A percentile compares a stretch with the other conserved stretches of the same genome.
Conservation (phyloP, 2,888 invertebrate species). For the Serripes groenlandicus region DNA sequence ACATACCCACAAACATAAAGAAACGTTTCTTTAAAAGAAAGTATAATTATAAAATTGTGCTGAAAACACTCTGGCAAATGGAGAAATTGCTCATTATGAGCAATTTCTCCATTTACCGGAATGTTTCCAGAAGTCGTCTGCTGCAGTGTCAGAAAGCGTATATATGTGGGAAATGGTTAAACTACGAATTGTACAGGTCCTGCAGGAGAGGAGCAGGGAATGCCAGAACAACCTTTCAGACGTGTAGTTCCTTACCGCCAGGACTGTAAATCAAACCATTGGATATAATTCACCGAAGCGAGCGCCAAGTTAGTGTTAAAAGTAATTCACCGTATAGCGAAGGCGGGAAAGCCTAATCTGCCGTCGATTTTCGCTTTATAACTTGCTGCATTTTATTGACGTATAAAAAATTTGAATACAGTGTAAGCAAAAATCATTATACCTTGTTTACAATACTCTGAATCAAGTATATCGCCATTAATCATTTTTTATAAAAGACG, state of each 20-base stretch:
- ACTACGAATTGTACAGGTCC: no score
- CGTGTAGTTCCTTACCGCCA: neutral
- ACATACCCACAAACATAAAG: no score
- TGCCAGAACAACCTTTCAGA: no score
- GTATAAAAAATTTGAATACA: conserved; percentile 20
- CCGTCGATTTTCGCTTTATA: conserved; percentile 12
- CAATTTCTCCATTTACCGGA: no score
- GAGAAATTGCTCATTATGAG: no score
- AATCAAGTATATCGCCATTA: conserved; percentile 31
- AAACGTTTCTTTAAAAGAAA: no score
- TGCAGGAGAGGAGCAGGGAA: no score
- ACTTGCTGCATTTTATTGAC: neutral
- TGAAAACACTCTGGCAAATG: no score
- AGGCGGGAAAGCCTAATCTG: conserved; percentile 22
- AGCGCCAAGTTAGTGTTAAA: conserved; percentile 3
- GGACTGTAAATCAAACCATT: conserved; percentile 14
- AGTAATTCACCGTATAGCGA: conserved; percentile 21
- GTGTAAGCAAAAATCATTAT: conserved; percentile 19
- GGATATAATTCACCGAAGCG: conserved; percentile 1
- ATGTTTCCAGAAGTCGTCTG: no score
- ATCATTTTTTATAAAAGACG: conserved; percentile 60
- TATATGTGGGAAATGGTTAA: no score
- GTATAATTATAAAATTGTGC: no score
- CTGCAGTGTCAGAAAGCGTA: no score
- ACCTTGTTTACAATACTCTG: conserved; percentile 11